These are phyloP conservation scores for Ceraclea dissimilis DNA, from an alignment of 2,888 invertebrate species.

Conservation along the genomic window DNA sequence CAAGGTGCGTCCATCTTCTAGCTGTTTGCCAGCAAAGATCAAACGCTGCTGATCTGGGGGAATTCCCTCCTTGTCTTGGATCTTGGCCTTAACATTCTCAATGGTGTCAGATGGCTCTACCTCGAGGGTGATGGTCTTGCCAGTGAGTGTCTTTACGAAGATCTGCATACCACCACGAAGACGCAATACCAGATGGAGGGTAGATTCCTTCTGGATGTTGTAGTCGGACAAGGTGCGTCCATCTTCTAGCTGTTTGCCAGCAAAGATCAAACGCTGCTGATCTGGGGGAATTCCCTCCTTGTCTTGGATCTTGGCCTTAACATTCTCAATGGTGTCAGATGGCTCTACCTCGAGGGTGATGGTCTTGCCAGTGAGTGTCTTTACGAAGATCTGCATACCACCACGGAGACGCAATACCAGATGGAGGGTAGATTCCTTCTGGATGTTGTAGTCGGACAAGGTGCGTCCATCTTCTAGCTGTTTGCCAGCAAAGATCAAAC, in stretches of 20 bases:
- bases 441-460: conserved; percentile 57
- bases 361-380: conserved; percentile 89
- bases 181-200: conserved; percentile 59
- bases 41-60: conserved; percentile 53
- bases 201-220: conserved; percentile 60
- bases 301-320: conserved; percentile 51
- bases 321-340: conserved; percentile 54
- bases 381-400: conserved; percentile 89
- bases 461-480: conserved; percentile 62
- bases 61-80: conserved; percentile 47
- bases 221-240: conserved; percentile 60
- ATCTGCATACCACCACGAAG: conserved; percentile 83
- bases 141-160: conserved; percentile 37
- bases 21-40: conserved; percentile 58
- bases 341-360: conserved; percentile 55
- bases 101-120: conserved; percentile 48
- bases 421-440: conserved; percentile 54
- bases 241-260: conserved; percentile 64
- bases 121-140: conserved; percentile 46
- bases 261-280: conserved; percentile 55
- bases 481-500: conserved; percentile 57
- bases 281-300: conserved; percentile 56
- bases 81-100: conserved; percentile 54
- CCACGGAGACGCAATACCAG: conserved; percentile 54
- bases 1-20: conserved; percentile 59